Evolutionary conservation across 1,140 invertebrate species (phyloP).

Genomic region (Plodia interpunctella): DNA sequence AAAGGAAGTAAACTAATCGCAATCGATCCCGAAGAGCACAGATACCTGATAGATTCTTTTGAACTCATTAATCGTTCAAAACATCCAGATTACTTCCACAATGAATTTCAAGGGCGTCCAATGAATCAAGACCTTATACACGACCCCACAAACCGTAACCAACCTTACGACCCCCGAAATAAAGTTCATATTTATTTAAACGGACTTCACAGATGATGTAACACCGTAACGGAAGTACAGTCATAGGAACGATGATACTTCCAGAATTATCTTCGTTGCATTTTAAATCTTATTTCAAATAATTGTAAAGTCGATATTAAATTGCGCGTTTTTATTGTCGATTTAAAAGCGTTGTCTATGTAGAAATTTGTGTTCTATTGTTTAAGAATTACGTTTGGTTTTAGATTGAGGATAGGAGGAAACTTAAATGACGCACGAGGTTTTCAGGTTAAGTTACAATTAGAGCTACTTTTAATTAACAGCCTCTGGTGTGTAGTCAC

Average conservation of each 20-base stretch:
- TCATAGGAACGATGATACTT: slow-evolving; percentile 12
- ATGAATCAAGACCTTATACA: slow-evolving; percentile 1
- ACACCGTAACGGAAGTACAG: slow-evolving; percentile 10
- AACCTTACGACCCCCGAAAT: neutral
- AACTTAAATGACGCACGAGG: slow-evolving; percentile 5
- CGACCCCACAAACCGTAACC: neutral
- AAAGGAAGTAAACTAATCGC: too few species aligned
- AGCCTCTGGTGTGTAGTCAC: neutral
- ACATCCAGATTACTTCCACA: neutral
- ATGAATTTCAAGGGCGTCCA: slow-evolving; percentile 8
- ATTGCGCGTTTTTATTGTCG: neutral
- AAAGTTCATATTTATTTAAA: neutral
- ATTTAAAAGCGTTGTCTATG: neutral
- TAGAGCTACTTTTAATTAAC: slow-evolving; percentile 5
- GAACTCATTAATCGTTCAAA: neutral
- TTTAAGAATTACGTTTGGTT: neutral
- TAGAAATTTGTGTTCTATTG: neutral
- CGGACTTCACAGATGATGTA: slow-evolving; percentile 9
- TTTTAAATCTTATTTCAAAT: neutral
- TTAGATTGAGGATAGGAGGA: neutral
- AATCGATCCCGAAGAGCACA: too few species aligned
- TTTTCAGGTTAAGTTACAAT: slow-evolving; percentile 14
- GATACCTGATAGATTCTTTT: neutral
- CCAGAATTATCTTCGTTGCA: neutral
- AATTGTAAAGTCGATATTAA: neutral